Evolutionary conservation across 2,113 vertebrate species (phyloP).

Genomic region (Lethenteron camtschaticum): DNA sequence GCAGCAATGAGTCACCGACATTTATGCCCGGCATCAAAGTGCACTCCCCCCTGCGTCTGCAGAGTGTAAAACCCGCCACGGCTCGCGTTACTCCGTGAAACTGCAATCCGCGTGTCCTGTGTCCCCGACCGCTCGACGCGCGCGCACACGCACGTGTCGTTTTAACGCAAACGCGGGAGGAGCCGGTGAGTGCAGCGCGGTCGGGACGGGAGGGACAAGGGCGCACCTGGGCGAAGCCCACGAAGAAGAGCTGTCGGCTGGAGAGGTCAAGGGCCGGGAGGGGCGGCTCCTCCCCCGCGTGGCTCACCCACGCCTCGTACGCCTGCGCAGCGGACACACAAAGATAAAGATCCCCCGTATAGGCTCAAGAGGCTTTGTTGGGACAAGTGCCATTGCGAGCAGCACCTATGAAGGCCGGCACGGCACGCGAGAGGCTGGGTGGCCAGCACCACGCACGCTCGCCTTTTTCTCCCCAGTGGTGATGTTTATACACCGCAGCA

Average conservation of each 20-base stretch:
- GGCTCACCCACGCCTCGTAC: slow-evolving; percentile 51
- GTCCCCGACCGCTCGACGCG: neutral
- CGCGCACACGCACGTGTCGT: neutral
- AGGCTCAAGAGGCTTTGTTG: neutral
- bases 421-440: too few relatives aligned
- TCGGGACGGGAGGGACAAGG: neutral
- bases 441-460: too few relatives aligned
- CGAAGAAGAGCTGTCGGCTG: slow-evolving; percentile 88
- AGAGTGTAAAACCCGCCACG: neutral
- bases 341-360: neutral
- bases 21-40: neutral
- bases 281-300: slow-evolving; percentile 49
- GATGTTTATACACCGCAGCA: too few relatives aligned
- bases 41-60: neutral
- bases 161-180: neutral
- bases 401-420: too few relatives aligned
- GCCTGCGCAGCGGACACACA: slow-evolving; percentile 27
- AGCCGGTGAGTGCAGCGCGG: neutral
- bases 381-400: neutral
- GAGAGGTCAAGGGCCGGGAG: slow-evolving; percentile 70
- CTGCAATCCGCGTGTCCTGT: neutral
- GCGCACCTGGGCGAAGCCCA: slow-evolving; percentile 82
- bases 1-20: too few relatives aligned
- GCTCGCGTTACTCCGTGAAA: neutral
- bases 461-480: too few relatives aligned